phyloP scores from a whole-genome alignment of 2,888 invertebrate genomes.

The Cotesia congregata region DNA sequence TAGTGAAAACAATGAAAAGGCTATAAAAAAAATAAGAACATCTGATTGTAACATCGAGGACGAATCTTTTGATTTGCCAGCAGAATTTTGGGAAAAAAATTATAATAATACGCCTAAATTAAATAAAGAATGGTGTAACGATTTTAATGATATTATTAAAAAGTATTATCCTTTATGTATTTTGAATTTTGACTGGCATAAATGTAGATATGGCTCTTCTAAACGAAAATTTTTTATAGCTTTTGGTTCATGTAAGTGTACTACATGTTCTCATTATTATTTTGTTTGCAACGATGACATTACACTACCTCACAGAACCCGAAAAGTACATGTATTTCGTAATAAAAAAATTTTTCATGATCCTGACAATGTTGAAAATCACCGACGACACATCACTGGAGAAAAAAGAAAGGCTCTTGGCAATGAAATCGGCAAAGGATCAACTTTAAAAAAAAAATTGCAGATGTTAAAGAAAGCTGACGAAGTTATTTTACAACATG shows the following conservation, averaged over 20 bases:
- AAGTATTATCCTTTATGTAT: not conserved
- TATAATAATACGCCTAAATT: not conserved
- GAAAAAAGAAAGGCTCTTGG: not conserved
- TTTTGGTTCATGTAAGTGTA: not conserved
- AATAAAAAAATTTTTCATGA: not conserved
- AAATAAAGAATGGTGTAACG: not conserved
- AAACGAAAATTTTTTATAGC: not conserved
- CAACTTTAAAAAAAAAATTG: not conserved
- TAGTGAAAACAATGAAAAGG: not conserved
- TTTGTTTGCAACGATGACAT: not conserved
- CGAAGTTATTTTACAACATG: not conserved
- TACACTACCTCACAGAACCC: not conserved
- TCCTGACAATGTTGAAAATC: not conserved
- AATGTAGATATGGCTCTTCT: not conserved
- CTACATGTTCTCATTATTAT: not conserved
- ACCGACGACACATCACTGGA: not conserved
- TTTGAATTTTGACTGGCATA: not conserved
- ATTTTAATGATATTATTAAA: not conserved
- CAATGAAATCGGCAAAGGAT: not conserved
- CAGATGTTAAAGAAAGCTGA: not conserved
- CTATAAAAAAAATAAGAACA: no score
- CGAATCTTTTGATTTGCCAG: not conserved
- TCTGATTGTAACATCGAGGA: not conserved
- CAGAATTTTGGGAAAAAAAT: not conserved
- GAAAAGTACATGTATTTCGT: not conserved